Conservation (phyloP, 2,797 vertebrate genomes). For the Pipistrellus pygmaeus region DNA sequence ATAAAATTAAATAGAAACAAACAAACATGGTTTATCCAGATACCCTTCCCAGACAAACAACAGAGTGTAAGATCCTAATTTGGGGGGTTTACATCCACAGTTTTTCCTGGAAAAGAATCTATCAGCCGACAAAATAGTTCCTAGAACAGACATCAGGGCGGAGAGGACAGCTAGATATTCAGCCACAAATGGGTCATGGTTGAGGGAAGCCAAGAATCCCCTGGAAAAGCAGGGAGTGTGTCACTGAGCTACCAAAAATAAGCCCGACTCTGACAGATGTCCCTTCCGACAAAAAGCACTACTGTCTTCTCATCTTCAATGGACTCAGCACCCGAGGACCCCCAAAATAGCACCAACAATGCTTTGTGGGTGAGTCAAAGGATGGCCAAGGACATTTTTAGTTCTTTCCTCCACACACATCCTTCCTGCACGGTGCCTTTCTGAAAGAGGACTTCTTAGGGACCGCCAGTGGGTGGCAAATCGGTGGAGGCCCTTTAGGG, state of each 20-base stretch:
- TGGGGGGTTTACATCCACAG: not conserved
- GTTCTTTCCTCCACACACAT: not conserved
- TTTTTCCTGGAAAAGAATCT: not conserved
- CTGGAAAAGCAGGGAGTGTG: not conserved
- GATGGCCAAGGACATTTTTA: not conserved
- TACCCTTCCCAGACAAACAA: not conserved
- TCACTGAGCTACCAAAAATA: conserved; percentile 50
- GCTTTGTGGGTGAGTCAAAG: not conserved
- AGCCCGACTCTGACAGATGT: conserved; percentile 48
- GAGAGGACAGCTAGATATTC: conserved; percentile 3
- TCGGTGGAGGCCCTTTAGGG: not conserved
- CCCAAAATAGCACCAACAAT: conserved; percentile 11
- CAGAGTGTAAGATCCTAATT: not conserved
- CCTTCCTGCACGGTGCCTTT: not conserved
- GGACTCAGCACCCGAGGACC: not conserved
- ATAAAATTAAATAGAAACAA: conserved; percentile 3
- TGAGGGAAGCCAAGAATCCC: conserved; percentile 55
- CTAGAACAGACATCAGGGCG: not conserved
- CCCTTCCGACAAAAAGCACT: conserved; percentile 33
- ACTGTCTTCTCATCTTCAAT: not conserved
- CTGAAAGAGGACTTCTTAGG: not conserved
- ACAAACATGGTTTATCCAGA: not conserved
- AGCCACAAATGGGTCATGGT: conserved; percentile 53
- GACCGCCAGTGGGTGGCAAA: no score
- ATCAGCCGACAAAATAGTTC: conserved; percentile 16